Percentiles rank a stretch among this genome's conserved stretches.
phyloP scores from a whole-genome alignment of 2,888 invertebrate species.

The Oscheius sp. region DNA sequence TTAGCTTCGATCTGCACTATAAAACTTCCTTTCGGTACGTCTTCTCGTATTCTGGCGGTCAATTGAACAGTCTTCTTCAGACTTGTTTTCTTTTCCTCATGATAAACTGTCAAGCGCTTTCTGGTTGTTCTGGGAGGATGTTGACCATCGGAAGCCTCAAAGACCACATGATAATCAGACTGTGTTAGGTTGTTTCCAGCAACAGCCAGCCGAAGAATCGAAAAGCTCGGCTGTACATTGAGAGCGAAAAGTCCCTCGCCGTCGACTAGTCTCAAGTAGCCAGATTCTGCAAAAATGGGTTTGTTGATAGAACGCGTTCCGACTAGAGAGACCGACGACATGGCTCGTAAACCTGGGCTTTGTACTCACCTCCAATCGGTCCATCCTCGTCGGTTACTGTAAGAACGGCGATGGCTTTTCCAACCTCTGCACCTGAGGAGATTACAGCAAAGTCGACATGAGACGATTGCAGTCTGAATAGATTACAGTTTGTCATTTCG shows the following conservation, averaged over 20 bases:
- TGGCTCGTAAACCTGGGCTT: conserved; percentile 14
- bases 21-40: conserved; percentile 29
- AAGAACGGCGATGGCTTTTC: conserved; percentile 50
- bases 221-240: neutral
- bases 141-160: conserved; percentile 35
- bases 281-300: neutral
- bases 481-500: neutral
- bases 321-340: neutral
- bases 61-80: conserved; percentile 13
- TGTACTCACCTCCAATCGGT: conserved; percentile 30
- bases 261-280: neutral
- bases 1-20: conserved; percentile 11
- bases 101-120: conserved; percentile 9
- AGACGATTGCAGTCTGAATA: conserved; percentile 48
- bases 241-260: conserved; percentile 7
- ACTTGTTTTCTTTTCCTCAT: neutral
- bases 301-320: conserved; percentile 1
- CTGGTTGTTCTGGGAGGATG: conserved; percentile 6
- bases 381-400: conserved; percentile 47
- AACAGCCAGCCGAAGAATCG: conserved; percentile 12
- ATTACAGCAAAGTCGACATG: conserved; percentile 49
- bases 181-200: neutral
- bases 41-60: conserved; percentile 17
- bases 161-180: conserved; percentile 8
- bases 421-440: conserved; percentile 43